Conservation (phyloP, 2,113 vertebrate species). For the Orientallactaga bullata region DNA sequence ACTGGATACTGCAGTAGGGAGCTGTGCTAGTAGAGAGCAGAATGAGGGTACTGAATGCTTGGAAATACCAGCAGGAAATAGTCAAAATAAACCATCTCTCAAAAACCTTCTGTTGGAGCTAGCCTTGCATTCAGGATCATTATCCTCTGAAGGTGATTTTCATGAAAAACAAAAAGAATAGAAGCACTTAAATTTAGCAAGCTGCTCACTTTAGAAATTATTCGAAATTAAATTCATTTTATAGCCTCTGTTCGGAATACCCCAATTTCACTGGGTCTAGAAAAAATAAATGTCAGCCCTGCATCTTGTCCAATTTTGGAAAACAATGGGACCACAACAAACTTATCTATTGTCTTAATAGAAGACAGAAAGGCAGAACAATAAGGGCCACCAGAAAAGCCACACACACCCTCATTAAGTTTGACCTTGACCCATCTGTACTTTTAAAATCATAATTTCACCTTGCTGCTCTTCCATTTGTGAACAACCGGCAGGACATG, state of each 20-base stretch:
- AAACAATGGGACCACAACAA: background rate
- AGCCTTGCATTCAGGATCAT: conserved; percentile 36
- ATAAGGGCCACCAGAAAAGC: background rate
- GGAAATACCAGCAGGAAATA: background rate
- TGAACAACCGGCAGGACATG: background rate
- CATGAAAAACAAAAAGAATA: background rate
- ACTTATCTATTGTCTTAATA: background rate
- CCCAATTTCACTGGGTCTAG: conserved; percentile 21
- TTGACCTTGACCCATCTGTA: background rate
- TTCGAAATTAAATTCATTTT: conserved; percentile 61
- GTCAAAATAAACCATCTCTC: background rate
- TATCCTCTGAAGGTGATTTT: conserved; percentile 50
- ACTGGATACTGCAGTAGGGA: background rate
- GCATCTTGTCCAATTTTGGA: conserved; percentile 12
- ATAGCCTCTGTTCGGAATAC: conserved; percentile 14
- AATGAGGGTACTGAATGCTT: background rate
- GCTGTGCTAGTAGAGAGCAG: background rate
- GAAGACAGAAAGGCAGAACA: background rate
- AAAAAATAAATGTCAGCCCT: background rate
- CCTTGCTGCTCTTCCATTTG: background rate
- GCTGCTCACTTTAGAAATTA: conserved; percentile 26
- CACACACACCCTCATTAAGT: too few relatives aligned
- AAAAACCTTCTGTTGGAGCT: conserved; percentile 3
- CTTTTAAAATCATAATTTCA: conserved; percentile 9
- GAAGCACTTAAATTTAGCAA: conserved; percentile 4